These are phyloP conservation scores for Mormyrops boulengeri DNA, from an alignment of 2,797 vertebrate genomes.

Conservation along the genomic window DNA sequence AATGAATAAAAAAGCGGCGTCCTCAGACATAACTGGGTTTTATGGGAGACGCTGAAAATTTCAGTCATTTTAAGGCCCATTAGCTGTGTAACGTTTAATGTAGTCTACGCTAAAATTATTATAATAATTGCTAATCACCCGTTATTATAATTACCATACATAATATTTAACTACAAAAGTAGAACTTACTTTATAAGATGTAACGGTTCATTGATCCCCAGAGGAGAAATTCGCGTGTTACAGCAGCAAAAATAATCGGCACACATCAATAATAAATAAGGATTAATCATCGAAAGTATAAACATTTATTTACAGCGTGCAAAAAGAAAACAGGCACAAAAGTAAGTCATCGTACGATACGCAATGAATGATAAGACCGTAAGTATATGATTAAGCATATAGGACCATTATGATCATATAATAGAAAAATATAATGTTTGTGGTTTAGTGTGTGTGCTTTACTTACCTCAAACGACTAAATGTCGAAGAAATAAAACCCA, in stretches of 20 bases:
- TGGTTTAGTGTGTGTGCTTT: not conserved
- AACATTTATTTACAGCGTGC: not conserved
- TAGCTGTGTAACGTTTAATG: not conserved
- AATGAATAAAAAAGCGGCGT: not conserved
- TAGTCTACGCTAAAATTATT: not conserved
- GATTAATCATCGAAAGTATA: not conserved
- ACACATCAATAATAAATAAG: not conserved
- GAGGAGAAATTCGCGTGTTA: not conserved
- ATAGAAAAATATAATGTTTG: not conserved
- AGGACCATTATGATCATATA: not conserved
- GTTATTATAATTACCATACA: not conserved
- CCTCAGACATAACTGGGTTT: not conserved
- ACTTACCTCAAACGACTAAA: not conserved
- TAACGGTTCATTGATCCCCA: not conserved
- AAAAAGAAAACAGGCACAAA: not conserved
- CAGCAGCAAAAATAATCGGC: not conserved
- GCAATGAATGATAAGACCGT: not conserved
- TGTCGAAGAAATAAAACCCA: not conserved
- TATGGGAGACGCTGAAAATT: not conserved
- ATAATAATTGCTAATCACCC: not conserved
- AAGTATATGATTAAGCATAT: not conserved
- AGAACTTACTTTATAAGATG: not conserved
- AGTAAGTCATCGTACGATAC: not conserved
- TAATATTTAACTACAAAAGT: not conserved
- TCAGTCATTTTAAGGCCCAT: not conserved